A percentile compares a stretch with the other conserved stretches of the same genome.
phyloP scores from a whole-genome alignment of 2,113 vertebrate species.

The Scophthalmus maximus region DNA sequence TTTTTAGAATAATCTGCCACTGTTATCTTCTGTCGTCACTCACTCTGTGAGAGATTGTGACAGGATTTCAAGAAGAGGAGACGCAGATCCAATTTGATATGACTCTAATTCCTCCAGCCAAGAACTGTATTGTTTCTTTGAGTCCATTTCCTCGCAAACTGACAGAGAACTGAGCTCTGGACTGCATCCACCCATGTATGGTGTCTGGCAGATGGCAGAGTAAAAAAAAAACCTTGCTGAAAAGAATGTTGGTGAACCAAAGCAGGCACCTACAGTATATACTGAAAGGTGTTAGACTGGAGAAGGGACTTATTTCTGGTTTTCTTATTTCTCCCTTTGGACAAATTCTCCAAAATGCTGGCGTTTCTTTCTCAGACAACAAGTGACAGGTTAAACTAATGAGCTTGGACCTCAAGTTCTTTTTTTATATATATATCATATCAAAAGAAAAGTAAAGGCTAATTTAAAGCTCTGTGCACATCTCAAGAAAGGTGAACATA shows the following conservation, averaged over 20 bases:
- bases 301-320: neutral
- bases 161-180: constrained; percentile 50
- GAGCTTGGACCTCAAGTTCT: constrained; percentile 68
- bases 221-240: constrained; percentile 22
- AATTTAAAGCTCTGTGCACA: constrained; percentile 76
- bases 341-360: neutral
- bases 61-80: constrained; percentile 50
- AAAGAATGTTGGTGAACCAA: constrained; percentile 22
- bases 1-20: constrained; percentile 35
- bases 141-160: constrained; percentile 45
- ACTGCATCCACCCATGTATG: constrained; percentile 54
- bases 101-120: constrained; percentile 54
- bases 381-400: constrained; percentile 72
- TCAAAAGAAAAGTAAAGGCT: constrained; percentile 72
- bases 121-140: constrained; percentile 58
- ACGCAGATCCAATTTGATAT: constrained; percentile 65
- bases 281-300: neutral
- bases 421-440: constrained; percentile 63
- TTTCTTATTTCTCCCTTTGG: constrained; percentile 8
- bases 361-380: constrained; percentile 52
- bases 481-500: constrained; percentile 74
- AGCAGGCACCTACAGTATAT: constrained; percentile 15
- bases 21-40: constrained; percentile 48
- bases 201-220: constrained; percentile 53
- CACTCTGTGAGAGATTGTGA: constrained; percentile 37